Conservation (phyloP, 1,140 invertebrate species). For the Drosophila baimaii region DNA sequence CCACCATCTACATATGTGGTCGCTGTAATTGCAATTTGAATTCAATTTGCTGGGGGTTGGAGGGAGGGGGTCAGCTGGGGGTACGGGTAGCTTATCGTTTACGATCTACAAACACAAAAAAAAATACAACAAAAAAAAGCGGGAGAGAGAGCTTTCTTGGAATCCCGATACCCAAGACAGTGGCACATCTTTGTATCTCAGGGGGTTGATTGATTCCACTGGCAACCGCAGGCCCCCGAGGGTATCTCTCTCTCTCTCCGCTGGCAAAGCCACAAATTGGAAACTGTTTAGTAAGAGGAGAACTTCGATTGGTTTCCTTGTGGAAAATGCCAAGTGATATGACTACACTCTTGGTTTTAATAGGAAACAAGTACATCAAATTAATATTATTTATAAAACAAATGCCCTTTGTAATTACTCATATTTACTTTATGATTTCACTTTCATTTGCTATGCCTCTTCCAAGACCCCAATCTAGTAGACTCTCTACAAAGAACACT, state of each 20-base stretch:
- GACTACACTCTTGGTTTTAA: too few species aligned
- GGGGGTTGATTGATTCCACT: constrained; percentile 26
- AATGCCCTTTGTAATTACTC: constrained; percentile 13
- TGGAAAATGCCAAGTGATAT: too few species aligned
- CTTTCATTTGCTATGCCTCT: constrained; percentile 19
- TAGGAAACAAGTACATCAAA: too few species aligned
- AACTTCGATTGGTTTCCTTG: constrained; percentile 21
- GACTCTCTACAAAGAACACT: constrained; percentile 15
- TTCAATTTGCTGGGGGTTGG: constrained; percentile 38
- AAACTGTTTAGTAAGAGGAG: constrained; percentile 17
- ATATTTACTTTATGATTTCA: constrained; percentile 22
- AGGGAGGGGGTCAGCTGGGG: background rate
- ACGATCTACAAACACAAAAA: constrained; percentile 25
- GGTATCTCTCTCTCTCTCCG: background rate
- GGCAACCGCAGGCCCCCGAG: constrained; percentile 28
- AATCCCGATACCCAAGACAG: constrained; percentile 31
- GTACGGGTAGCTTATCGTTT: constrained; percentile 43
- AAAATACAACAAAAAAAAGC: background rate
- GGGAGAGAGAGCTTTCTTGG: constrained; percentile 27
- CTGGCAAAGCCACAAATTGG: constrained; percentile 33
- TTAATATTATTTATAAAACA: background rate
- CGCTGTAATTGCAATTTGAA: constrained; percentile 60
- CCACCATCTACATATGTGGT: constrained; percentile 46
- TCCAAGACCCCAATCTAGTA: constrained; percentile 9
- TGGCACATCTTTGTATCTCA: constrained; percentile 13